These are phyloP conservation scores for Acrobasis suavella DNA, from an alignment of 2,888 invertebrate species.

Conservation along the genomic window DNA sequence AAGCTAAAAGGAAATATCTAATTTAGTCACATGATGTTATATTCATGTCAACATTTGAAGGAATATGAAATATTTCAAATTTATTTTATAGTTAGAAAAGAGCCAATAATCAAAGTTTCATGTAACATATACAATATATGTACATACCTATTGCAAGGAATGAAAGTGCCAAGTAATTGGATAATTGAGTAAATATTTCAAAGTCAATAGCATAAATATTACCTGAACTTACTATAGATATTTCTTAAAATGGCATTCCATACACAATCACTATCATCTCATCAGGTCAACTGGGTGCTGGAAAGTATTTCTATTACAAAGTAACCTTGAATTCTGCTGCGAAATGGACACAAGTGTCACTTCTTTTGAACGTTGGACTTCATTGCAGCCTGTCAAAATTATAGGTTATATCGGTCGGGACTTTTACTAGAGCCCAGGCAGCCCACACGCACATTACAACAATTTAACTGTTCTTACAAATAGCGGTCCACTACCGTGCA, in stretches of 20 bases:
- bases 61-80: not conserved
- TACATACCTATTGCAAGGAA: conserved; percentile 8
- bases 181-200: conserved; percentile 9
- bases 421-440: conserved; percentile 42
- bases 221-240: conserved; percentile 16
- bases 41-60: too few relatives aligned
- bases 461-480: conserved; percentile 41
- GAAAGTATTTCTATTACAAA: conserved; percentile 37
- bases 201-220: conserved; percentile 20
- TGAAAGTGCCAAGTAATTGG: conserved; percentile 20
- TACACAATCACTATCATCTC: conserved; percentile 32
- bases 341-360: conserved; percentile 58
- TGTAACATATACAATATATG: not conserved
- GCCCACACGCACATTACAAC: conserved; percentile 41
- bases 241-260: conserved; percentile 25
- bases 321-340: conserved; percentile 60
- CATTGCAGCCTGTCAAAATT: conserved; percentile 66
- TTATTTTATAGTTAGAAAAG: not conserved
- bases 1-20: too few relatives aligned
- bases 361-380: conserved; percentile 73
- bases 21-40: too few relatives aligned
- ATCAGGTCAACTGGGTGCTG: conserved; percentile 35
- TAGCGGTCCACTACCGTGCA: conserved; percentile 55
- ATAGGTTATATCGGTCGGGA: conserved; percentile 64
- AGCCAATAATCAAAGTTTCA: not conserved